These are phyloP conservation scores for Plutella xylostella DNA, from an alignment of 2,888 invertebrate genomes.

Conservation along the genomic window DNA sequence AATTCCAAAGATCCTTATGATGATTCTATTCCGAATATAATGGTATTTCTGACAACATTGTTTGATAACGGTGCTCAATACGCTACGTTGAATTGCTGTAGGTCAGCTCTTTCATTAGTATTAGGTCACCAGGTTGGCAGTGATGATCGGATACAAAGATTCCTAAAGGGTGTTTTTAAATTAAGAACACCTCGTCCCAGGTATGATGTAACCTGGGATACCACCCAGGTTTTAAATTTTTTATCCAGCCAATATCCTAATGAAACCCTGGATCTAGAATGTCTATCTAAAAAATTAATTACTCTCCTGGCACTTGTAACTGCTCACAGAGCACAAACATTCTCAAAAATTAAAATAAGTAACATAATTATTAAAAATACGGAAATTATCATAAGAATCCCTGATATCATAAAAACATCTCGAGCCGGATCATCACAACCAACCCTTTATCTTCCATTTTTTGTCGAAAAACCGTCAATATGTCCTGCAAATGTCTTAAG, in stretches of 20 bases:
- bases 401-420: slow-evolving; percentile 3
- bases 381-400: background rate
- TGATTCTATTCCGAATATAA: background rate
- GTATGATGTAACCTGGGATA: background rate
- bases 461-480: background rate
- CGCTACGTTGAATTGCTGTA: background rate
- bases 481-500: background rate
- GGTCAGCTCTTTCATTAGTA: slow-evolving; percentile 1
- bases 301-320: background rate
- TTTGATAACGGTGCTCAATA: background rate
- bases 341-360: background rate
- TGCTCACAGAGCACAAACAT: background rate
- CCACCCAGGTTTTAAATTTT: background rate
- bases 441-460: background rate
- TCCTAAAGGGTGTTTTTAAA: background rate
- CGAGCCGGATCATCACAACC: background rate
- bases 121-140: background rate
- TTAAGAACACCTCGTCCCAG: background rate
- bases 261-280: background rate
- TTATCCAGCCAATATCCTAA: background rate
- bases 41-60: background rate
- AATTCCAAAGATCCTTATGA: slow-evolving; percentile 4
- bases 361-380: background rate
- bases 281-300: background rate
- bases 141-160: background rate